Evolutionary conservation across 2,113 vertebrate species (phyloP).

Genomic region (Lutjanus erythropterus): DNA sequence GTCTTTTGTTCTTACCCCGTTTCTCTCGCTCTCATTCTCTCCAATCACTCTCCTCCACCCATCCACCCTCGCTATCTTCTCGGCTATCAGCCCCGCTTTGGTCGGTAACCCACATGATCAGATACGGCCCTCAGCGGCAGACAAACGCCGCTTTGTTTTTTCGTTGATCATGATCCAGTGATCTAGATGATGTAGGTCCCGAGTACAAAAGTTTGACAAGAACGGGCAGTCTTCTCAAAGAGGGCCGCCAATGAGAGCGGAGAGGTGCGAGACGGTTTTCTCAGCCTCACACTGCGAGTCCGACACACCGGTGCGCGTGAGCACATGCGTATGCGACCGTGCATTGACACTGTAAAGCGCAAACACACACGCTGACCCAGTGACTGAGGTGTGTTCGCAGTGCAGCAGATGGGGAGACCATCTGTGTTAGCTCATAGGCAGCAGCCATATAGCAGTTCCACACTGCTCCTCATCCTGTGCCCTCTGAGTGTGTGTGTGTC

Average conservation of each 20-base stretch:
- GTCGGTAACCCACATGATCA: conserved; percentile 58
- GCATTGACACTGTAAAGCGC: conserved; percentile 35
- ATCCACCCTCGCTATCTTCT: conserved; percentile 28
- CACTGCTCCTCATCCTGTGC: conserved; percentile 46
- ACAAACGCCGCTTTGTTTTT: conserved; percentile 47
- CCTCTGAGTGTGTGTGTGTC: conserved; percentile 19
- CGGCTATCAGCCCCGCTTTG: conserved; percentile 30
- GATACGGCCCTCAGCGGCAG: conserved; percentile 23
- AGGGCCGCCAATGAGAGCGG: not conserved
- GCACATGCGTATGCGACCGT: conserved; percentile 1
- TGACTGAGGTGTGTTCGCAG: conserved; percentile 58
- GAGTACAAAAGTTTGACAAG: conserved; percentile 36
- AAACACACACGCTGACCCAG: conserved; percentile 52
- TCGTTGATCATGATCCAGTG: not conserved
- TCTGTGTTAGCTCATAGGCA: conserved; percentile 69
- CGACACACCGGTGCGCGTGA: not conserved
- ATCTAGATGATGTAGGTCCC: not conserved
- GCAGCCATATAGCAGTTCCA: conserved; percentile 50
- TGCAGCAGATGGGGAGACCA: conserved; percentile 67
- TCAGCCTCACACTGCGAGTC: conserved; percentile 19
- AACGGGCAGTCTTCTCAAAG: conserved; percentile 4
- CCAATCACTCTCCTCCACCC: conserved; percentile 10
- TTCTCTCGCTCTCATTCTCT: conserved; percentile 33
- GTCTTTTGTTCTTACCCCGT: conserved; percentile 40
- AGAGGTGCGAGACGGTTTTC: conserved; percentile 60